Evolutionary conservation across 2,113 vertebrate genomes (phyloP), one percentile per base, ranked within the genome.

Genomic region (Leptobrachium leishanense): DNA sequence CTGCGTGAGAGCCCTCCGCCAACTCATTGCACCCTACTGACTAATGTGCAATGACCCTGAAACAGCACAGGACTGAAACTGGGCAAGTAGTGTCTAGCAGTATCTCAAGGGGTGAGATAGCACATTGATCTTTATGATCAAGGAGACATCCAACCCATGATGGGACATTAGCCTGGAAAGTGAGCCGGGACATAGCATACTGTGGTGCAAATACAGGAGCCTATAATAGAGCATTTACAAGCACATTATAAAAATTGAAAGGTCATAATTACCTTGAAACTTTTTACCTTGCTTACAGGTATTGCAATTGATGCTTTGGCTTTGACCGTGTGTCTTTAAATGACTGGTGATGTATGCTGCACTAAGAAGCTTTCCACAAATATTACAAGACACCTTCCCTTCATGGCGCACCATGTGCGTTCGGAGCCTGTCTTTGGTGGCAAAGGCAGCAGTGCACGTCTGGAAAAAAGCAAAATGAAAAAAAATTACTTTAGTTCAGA

Each of bases 331-430:
- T 53, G 97, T 99, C 94, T 99, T 98, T 88, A 99, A 93, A 92
- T 99, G 97, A 94, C 96, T 98, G 89, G 97, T 98, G 91, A 99
- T 98, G 89, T 99, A 98, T 50, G 97, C 96, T 73, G 97, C 96
- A 70, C 97, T 98, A 81, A 98, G 94, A 94, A 98, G 98, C 91
- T 99, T 99, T 85, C 97, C 97, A 85, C 97, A 98, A 90, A 99
- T 97, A 91, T 97, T 98, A 88, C 97, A 99, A 65, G 97, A 98
- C 85, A 98, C 96, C 89, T 98, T 98, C 87, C 96, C 97, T 92
- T 98, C 97, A 31, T 98, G 97, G 85, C 97, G 94, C 87, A 98
- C 97, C 97, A 98, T 98, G 90, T 99, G 97, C 83, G 97, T 98
- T 90, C 97, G 95, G 85, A 98, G 93, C 81, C 97, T 95, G 92